These are phyloP conservation scores for Listronotus bonariensis DNA, from an alignment of 1,140 invertebrate genomes.

Conservation along the genomic window DNA sequence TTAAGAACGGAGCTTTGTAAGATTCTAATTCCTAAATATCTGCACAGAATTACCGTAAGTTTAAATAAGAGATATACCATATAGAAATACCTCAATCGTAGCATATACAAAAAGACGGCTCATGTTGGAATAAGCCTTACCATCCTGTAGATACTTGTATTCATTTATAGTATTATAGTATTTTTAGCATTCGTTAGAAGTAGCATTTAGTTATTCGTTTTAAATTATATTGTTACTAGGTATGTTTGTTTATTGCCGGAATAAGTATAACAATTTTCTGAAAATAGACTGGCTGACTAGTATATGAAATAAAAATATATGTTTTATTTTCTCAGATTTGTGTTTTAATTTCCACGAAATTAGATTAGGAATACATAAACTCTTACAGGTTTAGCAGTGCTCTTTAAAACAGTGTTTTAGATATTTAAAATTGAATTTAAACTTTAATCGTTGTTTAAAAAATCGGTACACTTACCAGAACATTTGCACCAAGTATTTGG, in stretches of 20 bases:
- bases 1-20: too few relatives aligned
- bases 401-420: too few relatives aligned
- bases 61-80: background rate
- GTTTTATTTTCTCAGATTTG: slow-evolving; percentile 7
- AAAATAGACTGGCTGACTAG: slow-evolving; percentile 12
- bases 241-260: slow-evolving; percentile 15
- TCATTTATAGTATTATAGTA: slow-evolving; percentile 18
- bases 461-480: too few relatives aligned
- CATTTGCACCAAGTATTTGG: too few relatives aligned
- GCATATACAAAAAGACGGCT: background rate
- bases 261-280: background rate
- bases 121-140: slow-evolving; percentile 3
- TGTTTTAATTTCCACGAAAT: background rate
- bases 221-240: slow-evolving; percentile 15
- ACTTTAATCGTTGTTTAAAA: too few relatives aligned
- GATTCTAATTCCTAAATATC: too few relatives aligned
- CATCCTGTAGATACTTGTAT: slow-evolving; percentile 25
- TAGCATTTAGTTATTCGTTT: background rate
- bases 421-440: too few relatives aligned
- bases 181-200: slow-evolving; percentile 16
- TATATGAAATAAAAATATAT: slow-evolving; percentile 13
- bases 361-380: too few relatives aligned
- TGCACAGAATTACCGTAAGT: too few relatives aligned
- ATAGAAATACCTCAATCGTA: background rate
- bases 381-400: too few relatives aligned